These are phyloP conservation scores for Tolmerus cingulatus DNA, from an alignment of 2,888 invertebrate species.

Conservation along the genomic window DNA sequence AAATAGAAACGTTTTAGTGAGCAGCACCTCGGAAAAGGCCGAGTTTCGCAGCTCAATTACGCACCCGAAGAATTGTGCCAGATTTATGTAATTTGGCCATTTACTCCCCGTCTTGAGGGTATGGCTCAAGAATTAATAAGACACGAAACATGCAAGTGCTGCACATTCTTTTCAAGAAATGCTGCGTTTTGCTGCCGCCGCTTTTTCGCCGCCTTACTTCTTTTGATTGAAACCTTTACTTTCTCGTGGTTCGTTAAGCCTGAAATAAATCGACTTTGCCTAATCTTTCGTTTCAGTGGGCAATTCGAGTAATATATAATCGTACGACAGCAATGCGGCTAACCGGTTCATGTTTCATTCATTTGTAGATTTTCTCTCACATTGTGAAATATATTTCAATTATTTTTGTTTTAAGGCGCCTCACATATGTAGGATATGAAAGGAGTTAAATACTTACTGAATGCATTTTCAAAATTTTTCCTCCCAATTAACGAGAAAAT, in stretches of 20 bases:
- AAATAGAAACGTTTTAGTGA: neutral
- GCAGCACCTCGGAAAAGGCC: neutral
- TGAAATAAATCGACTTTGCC: neutral
- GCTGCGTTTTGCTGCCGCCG: neutral
- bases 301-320: neutral
- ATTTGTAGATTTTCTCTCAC: neutral
- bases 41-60: neutral
- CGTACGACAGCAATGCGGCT: neutral
- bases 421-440: neutral
- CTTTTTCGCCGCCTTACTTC: neutral
- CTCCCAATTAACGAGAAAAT: too few relatives aligned
- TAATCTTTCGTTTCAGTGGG: neutral
- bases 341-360: neutral
- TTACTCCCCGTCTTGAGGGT: neutral
- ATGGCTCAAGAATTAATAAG: neutral
- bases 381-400: neutral
- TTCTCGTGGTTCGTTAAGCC: neutral
- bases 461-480: too few relatives aligned
- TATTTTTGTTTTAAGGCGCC: neutral
- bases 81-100: neutral
- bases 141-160: neutral
- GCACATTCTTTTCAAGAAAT: neutral
- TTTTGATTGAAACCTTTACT: neutral
- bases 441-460: neutral
- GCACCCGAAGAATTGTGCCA: neutral